phyloP scores from a whole-genome alignment of 2,797 vertebrate genomes.

The Hoplostethus mediterraneus region DNA sequence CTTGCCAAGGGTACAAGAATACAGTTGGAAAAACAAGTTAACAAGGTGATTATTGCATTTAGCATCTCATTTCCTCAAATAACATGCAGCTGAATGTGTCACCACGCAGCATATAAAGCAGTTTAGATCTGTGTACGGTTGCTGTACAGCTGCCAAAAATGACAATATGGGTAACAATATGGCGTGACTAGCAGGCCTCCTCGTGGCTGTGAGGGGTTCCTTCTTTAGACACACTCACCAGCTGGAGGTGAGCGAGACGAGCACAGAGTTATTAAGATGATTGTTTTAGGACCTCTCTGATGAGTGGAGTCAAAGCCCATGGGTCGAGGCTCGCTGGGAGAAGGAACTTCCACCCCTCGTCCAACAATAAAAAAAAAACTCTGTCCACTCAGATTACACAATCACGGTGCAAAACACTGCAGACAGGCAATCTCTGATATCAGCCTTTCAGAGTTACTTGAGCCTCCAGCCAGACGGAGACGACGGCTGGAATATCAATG shows the following conservation, averaged over 20 bases:
- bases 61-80: conserved; percentile 28
- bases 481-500: background rate
- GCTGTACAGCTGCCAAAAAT: conserved; percentile 4
- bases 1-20: conserved; percentile 19
- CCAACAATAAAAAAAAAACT: conserved; percentile 27
- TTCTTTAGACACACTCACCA: conserved; percentile 56
- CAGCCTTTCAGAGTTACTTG: conserved; percentile 22
- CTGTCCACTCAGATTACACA: conserved; percentile 32
- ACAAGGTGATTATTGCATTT: conserved; percentile 4
- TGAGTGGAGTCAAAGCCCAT: conserved; percentile 50
- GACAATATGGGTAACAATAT: conserved; percentile 22
- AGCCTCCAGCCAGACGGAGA: background rate
- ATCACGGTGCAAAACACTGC: conserved; percentile 26
- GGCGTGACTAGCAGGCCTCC: conserved; percentile 34
- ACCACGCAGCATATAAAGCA: background rate
- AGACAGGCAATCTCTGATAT: conserved; percentile 35
- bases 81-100: conserved; percentile 1
- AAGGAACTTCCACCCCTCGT: conserved; percentile 28
- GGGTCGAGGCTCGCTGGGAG: conserved; percentile 21
- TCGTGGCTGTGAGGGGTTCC: conserved; percentile 31
- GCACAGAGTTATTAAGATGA: conserved; percentile 45
- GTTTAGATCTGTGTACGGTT: conserved; percentile 25
- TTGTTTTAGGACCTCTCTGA: conserved; percentile 51
- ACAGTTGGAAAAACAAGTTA: conserved; percentile 19
- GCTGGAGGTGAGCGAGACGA: conserved; percentile 55